Percentiles rank a stretch among this genome's conserved stretches.
phyloP scores from a whole-genome alignment of 2,888 invertebrate species.

The Margaritifera margaritifera region DNA sequence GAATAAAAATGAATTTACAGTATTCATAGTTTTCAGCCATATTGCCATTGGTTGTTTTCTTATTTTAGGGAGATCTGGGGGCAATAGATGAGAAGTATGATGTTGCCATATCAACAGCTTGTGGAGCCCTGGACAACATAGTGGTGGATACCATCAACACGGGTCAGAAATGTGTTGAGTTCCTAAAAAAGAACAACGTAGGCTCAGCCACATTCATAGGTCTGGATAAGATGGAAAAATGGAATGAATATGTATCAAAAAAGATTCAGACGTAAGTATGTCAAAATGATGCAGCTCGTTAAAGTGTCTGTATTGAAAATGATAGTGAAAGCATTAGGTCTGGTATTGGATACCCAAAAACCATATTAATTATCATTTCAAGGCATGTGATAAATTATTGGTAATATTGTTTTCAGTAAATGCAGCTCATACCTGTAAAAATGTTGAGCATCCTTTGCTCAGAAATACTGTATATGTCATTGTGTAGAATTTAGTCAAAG shows the following conservation, averaged over 20 bases:
- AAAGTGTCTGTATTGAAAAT: neutral
- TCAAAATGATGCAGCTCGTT: neutral
- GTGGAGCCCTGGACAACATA: slow-evolving; percentile 88
- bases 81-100: slow-evolving; percentile 94
- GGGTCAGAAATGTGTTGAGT: slow-evolving; percentile 87
- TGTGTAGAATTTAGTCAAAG: neutral
- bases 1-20: no score
- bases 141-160: slow-evolving; percentile 91
- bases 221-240: slow-evolving; percentile 81
- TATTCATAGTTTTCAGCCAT: no score
- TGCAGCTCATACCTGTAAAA: neutral
- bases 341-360: no score
- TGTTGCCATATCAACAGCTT: slow-evolving; percentile 95
- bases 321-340: neutral
- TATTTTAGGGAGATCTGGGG: slow-evolving; percentile 90
- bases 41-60: neutral
- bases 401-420: neutral
- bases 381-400: neutral
- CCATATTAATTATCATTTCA: no score
- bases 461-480: neutral
- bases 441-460: neutral
- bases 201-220: slow-evolving; percentile 92
- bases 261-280: slow-evolving; percentile 66
- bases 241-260: slow-evolving; percentile 61
- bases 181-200: slow-evolving; percentile 83